Evolutionary conservation across 2,113 vertebrate genomes (phyloP).

Genomic region (Tichodroma muraria): DNA sequence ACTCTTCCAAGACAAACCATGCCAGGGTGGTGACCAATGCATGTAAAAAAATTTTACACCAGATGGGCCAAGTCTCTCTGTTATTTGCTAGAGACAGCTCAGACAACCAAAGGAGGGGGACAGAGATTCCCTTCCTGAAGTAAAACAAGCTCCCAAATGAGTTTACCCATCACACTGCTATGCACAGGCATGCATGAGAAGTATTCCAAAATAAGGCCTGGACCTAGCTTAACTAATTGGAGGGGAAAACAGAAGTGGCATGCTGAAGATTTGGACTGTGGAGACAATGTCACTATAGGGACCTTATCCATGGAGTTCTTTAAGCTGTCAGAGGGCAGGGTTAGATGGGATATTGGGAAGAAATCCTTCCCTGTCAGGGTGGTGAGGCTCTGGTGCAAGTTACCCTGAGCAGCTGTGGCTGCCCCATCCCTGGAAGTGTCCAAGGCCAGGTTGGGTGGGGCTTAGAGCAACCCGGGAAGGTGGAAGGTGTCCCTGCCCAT

Average conservation of each 20-base stretch:
- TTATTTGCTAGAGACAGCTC: background rate
- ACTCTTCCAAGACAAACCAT: background rate
- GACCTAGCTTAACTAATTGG: background rate
- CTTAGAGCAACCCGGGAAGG: too few species aligned
- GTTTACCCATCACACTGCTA: background rate
- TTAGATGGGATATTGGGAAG: background rate
- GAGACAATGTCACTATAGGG: background rate
- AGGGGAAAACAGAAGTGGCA: background rate
- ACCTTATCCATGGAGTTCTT: background rate
- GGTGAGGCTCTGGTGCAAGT: background rate
- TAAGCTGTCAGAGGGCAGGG: background rate
- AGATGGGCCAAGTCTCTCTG: background rate
- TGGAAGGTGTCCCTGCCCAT: background rate
- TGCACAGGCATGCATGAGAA: background rate
- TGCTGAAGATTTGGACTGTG: background rate
- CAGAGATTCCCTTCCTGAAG: background rate
- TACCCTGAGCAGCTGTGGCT: background rate
- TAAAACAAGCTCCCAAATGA: background rate
- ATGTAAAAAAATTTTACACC: background rate
- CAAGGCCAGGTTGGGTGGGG: background rate
- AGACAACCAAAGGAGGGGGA: background rate
- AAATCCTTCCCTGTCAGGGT: background rate
- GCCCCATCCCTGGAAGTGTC: background rate
- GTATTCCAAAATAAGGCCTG: background rate
- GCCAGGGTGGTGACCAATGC: background rate